Evolutionary conservation across 2,797 vertebrate species (phyloP).

Genomic region (Coranthus polyacanthus): DNA sequence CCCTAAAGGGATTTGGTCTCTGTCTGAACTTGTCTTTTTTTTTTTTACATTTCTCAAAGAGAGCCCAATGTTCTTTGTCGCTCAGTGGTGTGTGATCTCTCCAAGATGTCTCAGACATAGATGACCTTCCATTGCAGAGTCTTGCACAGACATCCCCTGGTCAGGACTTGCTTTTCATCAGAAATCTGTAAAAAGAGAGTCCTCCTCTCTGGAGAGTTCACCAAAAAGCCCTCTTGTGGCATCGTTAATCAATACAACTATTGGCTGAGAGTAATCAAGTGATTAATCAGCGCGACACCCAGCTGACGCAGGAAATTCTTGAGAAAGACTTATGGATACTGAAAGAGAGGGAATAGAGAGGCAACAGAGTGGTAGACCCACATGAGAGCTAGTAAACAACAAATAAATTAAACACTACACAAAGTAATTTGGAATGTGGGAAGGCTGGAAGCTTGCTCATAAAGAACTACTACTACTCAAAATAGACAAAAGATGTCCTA

Average conservation of each 20-base stretch:
- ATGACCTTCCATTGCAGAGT: constrained; percentile 32
- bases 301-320: constrained; percentile 56
- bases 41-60: constrained; percentile 16
- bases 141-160: constrained; percentile 5
- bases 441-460: constrained; percentile 5
- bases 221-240: constrained; percentile 47
- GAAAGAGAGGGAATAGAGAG: constrained; percentile 13
- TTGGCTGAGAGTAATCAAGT: constrained; percentile 69
- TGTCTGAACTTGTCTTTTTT: constrained; percentile 27
- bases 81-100: constrained; percentile 38
- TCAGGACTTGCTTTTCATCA: constrained; percentile 8
- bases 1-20: constrained; percentile 27
- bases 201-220: constrained; percentile 26
- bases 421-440: constrained; percentile 13
- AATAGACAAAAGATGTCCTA: background rate
- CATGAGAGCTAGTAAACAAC: constrained; percentile 8
- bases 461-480: constrained; percentile 2
- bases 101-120: constrained; percentile 19
- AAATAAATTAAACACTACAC: background rate
- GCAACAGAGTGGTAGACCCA: constrained; percentile 8
- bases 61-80: constrained; percentile 28
- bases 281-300: constrained; percentile 64
- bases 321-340: constrained; percentile 44
- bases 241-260: constrained; percentile 70
- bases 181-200: constrained; percentile 28